Evolutionary conservation across 2,888 invertebrate species (phyloP).

Genomic region (Bruchidius siliquastri): DNA sequence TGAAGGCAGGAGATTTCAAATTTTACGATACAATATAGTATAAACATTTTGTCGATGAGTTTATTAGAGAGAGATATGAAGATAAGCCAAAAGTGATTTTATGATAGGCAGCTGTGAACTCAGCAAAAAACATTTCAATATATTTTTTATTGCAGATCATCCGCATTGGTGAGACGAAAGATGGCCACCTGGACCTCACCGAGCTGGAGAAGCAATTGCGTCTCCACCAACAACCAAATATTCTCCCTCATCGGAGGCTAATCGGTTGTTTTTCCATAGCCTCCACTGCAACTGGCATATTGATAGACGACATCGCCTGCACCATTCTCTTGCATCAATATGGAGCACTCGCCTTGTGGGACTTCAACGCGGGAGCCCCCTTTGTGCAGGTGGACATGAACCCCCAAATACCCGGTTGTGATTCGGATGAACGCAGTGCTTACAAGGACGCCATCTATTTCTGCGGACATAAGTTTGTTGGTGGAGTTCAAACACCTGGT

Average conservation of each 20-base stretch:
- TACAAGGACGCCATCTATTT: constrained; percentile 87
- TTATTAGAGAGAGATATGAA: no score
- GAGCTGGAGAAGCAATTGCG: constrained; percentile 69
- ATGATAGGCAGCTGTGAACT: no score
- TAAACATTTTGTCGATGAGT: no score
- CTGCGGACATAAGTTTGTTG: constrained; percentile 86
- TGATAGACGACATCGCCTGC: constrained; percentile 77
- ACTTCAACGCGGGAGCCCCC: constrained; percentile 81
- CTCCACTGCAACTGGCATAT: constrained; percentile 56
- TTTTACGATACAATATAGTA: no score
- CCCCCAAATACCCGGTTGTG: constrained; percentile 65
- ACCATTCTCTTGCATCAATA: constrained; percentile 76
- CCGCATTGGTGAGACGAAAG: constrained; percentile 70
- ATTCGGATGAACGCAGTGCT: constrained; percentile 55
- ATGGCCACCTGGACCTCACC: constrained; percentile 74
- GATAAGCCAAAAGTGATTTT: no score
- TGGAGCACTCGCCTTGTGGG: constrained; percentile 84
- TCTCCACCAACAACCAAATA: constrained; percentile 47
- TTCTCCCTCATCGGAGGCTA: constrained; percentile 58
- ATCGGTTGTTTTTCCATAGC: constrained; percentile 72
- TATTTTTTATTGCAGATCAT: constrained; percentile 57
- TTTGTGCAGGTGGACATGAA: constrained; percentile 80
- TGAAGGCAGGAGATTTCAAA: no score
- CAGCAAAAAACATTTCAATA: not conserved
- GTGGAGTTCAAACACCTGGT: constrained; percentile 83